phyloP scores from a whole-genome alignment of 2,113 vertebrate genomes.

The Atherinomorus stipes region DNA sequence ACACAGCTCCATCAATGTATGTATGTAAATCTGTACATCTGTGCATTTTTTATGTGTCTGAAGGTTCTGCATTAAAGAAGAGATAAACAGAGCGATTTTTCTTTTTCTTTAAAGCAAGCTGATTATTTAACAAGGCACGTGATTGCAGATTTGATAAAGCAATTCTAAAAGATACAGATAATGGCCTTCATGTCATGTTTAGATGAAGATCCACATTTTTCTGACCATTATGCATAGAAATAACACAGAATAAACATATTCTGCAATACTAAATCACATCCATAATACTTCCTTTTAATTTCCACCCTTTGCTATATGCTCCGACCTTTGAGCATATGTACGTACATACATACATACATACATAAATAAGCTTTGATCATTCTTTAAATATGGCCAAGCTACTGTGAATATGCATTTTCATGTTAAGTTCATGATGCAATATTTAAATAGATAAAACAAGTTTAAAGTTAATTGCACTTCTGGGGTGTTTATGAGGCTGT shows the following conservation, averaged over 20 bases:
- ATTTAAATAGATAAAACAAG: neutral
- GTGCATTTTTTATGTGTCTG: neutral
- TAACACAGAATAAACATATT: too few relatives aligned
- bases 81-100: neutral
- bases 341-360: too few relatives aligned
- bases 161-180: conserved; percentile 4
- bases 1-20: neutral
- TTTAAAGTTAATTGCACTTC: neutral
- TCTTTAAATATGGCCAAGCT: neutral
- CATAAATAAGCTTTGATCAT: too few relatives aligned
- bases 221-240: too few relatives aligned
- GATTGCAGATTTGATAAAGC: neutral
- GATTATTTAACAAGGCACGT: neutral
- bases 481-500: neutral
- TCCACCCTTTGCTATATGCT: too few relatives aligned
- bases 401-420: neutral
- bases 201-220: neutral
- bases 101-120: neutral
- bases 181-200: conserved; percentile 11
- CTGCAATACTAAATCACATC: too few relatives aligned
- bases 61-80: neutral
- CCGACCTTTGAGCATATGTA: too few relatives aligned
- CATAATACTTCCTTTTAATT: too few relatives aligned
- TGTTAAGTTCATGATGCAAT: neutral
- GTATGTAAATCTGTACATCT: neutral